A percentile compares a stretch with the other conserved stretches of the same genome.
Conservation (phyloP, 2,113 vertebrate species). For the Chlorodrepanis virens region DNA sequence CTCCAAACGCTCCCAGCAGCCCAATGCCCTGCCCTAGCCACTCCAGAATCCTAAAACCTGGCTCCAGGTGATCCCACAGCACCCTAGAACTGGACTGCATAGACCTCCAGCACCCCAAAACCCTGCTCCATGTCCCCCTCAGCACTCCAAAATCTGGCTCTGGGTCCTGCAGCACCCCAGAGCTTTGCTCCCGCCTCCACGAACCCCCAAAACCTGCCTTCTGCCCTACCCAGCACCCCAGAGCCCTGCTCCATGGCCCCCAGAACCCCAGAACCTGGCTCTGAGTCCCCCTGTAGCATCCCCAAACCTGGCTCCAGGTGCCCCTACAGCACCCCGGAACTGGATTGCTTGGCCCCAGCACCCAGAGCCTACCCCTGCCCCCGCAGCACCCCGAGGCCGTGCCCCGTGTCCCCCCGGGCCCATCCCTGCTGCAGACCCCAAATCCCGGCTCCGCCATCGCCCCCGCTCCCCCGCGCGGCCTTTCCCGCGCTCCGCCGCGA, state of each 20-base stretch:
- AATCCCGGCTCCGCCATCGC: neutral
- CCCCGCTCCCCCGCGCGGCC: neutral
- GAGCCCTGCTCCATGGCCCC: neutral
- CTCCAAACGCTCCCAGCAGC: neutral
- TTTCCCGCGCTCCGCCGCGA: constrained; percentile 6
- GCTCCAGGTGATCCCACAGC: neutral
- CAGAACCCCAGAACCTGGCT: neutral
- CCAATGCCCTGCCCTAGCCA: accelerated
- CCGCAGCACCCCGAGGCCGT: neutral
- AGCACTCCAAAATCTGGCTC: neutral
- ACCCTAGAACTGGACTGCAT: neutral
- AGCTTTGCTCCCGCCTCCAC: neutral
- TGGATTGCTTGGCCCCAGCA: no score
- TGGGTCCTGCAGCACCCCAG: neutral
- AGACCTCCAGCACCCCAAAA: neutral
- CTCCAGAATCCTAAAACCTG: neutral
- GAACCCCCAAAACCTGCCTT: neutral
- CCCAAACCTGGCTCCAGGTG: neutral
- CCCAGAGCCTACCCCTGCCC: neutral
- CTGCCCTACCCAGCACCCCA: neutral
- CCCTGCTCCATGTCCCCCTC: no score
- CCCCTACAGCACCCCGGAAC: neutral
- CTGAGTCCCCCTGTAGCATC: neutral
- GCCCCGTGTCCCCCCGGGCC: accelerated
- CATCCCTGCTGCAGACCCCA: neutral